These are phyloP conservation scores for Neolamprologus fasciatus DNA, from an alignment of 2,113 vertebrate species.

Conservation along the genomic window DNA sequence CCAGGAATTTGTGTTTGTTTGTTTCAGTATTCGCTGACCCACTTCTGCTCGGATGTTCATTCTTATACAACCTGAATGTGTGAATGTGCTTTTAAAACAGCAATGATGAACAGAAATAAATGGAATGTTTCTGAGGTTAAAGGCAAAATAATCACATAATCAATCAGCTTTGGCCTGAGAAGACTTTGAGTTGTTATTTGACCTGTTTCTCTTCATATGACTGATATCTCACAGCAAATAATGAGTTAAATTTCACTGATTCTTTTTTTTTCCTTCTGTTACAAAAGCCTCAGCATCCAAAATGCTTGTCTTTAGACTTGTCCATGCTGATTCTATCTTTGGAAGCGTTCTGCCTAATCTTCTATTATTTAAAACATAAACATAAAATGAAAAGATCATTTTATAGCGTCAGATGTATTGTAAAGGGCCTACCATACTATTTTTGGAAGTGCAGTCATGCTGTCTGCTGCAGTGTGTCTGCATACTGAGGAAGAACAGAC, in stretches of 20 bases:
- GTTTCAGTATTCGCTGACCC: constrained; percentile 6
- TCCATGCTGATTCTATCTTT: background rate
- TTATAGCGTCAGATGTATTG: background rate
- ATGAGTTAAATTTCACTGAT: background rate
- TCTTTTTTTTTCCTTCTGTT: background rate
- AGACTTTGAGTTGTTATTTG: background rate
- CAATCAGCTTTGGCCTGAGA: background rate
- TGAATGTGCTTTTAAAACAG: background rate
- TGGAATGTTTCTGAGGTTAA: background rate
- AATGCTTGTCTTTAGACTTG: background rate
- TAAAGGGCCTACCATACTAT: background rate
- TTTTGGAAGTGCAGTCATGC: background rate
- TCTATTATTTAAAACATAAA: background rate
- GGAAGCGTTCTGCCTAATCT: background rate
- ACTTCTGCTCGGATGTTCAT: constrained; percentile 20
- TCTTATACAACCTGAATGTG: background rate
- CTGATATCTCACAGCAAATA: background rate
- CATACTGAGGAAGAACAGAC: background rate
- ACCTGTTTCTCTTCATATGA: background rate
- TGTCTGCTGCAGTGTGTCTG: background rate
- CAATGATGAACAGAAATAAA: background rate
- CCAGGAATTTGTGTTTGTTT: background rate
- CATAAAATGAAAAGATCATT: background rate
- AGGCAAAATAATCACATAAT: background rate
- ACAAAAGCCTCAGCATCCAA: background rate